Evolutionary conservation across 2,888 invertebrate genomes (phyloP).

Genomic region (Drosophila atripex): DNA sequence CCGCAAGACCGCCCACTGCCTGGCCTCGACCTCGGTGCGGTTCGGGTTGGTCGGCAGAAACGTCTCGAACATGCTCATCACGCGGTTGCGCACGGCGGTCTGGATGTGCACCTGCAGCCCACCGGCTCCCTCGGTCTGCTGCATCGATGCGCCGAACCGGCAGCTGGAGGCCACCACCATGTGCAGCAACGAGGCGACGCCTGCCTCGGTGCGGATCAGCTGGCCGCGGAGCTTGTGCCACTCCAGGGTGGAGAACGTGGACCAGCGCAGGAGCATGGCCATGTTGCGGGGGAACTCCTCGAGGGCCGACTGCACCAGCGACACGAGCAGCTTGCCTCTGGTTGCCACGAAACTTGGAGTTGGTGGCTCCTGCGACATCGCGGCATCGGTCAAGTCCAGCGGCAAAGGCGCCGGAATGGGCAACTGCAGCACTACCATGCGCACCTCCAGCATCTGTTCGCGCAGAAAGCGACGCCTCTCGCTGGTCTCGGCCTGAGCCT

Average conservation of each 20-base stretch:
- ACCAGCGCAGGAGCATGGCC: constrained; percentile 85
- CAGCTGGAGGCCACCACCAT: constrained; percentile 83
- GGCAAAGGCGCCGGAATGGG: constrained; percentile 22
- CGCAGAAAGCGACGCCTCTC: constrained; percentile 65
- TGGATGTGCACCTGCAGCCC: constrained; percentile 25
- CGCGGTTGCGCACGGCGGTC: constrained; percentile 72
- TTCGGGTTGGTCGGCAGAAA: constrained; percentile 55
- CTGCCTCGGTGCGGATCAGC: constrained; percentile 83
- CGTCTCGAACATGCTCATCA: constrained; percentile 76
- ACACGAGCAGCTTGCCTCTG: constrained; percentile 19
- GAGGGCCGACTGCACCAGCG: constrained; percentile 83
- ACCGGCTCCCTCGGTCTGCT: neutral
- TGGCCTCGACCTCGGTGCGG: constrained; percentile 46
- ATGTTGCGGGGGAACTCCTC: constrained; percentile 86
- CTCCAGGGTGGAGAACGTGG: constrained; percentile 83
- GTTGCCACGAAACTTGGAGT: no score
- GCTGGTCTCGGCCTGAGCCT: neutral
- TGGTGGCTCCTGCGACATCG: neutral
- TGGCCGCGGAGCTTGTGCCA: constrained; percentile 85
- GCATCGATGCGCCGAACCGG: constrained; percentile 53
- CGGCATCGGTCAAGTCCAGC: neutral
- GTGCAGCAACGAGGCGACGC: constrained; percentile 84
- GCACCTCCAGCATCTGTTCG: constrained; percentile 84
- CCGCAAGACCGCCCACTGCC: constrained; percentile 59
- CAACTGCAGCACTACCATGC: constrained; percentile 74